These are phyloP conservation scores for Scaptomyza cyrtandrae DNA, from an alignment of 2,888 invertebrate species.

Conservation along the genomic window DNA sequence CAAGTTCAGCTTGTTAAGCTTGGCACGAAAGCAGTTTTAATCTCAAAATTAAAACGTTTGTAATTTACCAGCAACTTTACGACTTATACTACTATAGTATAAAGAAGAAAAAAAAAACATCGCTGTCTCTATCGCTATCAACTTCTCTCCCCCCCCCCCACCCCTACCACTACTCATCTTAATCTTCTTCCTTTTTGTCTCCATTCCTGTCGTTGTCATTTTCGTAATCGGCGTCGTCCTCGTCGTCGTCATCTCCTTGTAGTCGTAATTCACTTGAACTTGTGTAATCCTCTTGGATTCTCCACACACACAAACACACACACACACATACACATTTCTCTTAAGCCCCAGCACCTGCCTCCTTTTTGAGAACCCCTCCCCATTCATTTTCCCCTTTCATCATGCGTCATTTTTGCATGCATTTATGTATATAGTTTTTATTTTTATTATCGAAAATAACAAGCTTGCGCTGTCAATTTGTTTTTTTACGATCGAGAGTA, in stretches of 20 bases:
- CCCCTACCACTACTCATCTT: not conserved
- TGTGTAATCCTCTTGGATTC: slow-evolving; percentile 63
- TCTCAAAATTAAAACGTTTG: slow-evolving; percentile 82
- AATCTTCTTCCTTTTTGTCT: not conserved
- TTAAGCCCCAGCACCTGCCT: not conserved
- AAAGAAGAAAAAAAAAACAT: slow-evolving; percentile 39
- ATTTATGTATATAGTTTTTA: slow-evolving; percentile 53
- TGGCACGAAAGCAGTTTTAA: slow-evolving; percentile 79
- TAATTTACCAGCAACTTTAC: slow-evolving; percentile 76
- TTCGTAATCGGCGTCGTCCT: slow-evolving; percentile 52
- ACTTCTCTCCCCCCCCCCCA: not conserved
- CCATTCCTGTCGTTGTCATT: slow-evolving; percentile 52
- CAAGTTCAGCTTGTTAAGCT: slow-evolving; percentile 78
- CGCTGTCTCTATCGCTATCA: slow-evolving; percentile 30
- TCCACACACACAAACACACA: slow-evolving; percentile 13
- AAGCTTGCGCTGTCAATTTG: slow-evolving; percentile 68
- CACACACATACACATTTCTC: slow-evolving; percentile 16
- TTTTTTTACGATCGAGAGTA: slow-evolving; percentile 62
- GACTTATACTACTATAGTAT: slow-evolving; percentile 58
- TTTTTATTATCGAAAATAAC: slow-evolving; percentile 70
- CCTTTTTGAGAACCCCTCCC: not conserved
- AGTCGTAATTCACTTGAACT: slow-evolving; percentile 74
- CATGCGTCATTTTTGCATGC: slow-evolving; percentile 53
- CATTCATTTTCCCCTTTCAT: slow-evolving; percentile 4
- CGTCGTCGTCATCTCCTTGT: slow-evolving; percentile 55